These are phyloP conservation scores for Cirrhinus molitorella DNA, from an alignment of 2,797 vertebrate species.

Conservation along the genomic window DNA sequence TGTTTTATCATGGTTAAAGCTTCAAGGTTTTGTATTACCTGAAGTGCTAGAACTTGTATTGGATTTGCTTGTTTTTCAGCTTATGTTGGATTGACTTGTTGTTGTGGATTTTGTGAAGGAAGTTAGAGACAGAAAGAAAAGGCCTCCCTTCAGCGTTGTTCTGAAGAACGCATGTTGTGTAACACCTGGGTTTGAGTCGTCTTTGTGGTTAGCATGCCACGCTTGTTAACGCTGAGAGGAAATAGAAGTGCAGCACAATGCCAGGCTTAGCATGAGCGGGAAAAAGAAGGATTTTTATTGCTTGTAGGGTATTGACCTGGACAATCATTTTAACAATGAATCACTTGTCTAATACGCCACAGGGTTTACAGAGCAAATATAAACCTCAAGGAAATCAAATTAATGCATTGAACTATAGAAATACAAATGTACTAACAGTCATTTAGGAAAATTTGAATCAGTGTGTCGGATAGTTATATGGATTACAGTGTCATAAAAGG, in stretches of 20 bases:
- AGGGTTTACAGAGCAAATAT: conserved; percentile 22
- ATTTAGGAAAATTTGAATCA: not conserved
- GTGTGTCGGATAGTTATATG: too few species aligned
- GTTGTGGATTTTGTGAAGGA: not conserved
- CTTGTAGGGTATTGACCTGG: conserved; percentile 51
- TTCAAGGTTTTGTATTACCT: conserved; percentile 35
- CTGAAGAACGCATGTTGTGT: conserved; percentile 53
- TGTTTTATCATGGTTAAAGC: not conserved
- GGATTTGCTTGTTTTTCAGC: conserved; percentile 24
- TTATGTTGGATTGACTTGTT: conserved; percentile 25
- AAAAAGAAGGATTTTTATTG: conserved; percentile 47
- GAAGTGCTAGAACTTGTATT: not conserved
- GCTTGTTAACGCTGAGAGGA: conserved; percentile 43
- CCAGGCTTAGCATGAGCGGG: conserved; percentile 38
- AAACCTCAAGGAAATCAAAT: not conserved
- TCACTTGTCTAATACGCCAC: conserved; percentile 9
- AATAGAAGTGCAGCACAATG: conserved; percentile 55
- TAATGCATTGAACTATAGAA: not conserved
- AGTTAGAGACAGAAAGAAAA: conserved; percentile 4
- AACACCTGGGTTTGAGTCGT: conserved; percentile 56
- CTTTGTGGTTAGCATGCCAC: conserved; percentile 12
- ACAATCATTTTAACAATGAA: conserved; percentile 17
- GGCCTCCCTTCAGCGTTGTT: conserved; percentile 28
- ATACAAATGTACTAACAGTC: not conserved
- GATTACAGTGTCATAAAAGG: not conserved